Percentiles rank a stretch among this genome's conserved stretches.
Evolutionary conservation across 2,888 invertebrate genomes (phyloP).

Genomic region (Phlogophora meticulosa): DNA sequence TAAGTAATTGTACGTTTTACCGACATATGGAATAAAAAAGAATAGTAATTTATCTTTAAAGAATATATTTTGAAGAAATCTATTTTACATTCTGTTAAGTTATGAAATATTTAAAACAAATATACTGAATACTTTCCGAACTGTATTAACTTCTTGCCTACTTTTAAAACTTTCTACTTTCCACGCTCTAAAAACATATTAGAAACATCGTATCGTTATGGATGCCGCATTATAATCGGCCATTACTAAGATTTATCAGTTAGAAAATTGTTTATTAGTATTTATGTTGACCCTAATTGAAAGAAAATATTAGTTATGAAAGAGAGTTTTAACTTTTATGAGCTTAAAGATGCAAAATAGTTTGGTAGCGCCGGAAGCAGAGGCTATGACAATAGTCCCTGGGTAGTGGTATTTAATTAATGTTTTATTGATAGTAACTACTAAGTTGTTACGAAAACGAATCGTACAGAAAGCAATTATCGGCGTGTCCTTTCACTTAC

Average conservation of each 20-base stretch:
- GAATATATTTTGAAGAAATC: conserved; percentile 5
- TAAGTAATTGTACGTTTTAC: not conserved
- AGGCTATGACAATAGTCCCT: conserved; percentile 2
- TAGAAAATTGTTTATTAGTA: conserved; percentile 59
- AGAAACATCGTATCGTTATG: conserved; percentile 87
- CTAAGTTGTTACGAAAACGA: conserved; percentile 80
- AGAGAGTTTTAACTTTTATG: not conserved
- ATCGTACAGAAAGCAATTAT: conserved; percentile 87
- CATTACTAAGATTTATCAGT: conserved; percentile 74
- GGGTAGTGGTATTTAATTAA: conserved; percentile 62
- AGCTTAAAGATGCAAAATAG: conserved; percentile 8
- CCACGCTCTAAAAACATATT: conserved; percentile 90
- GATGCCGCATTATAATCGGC: conserved; percentile 81
- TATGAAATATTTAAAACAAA: conserved; percentile 71
- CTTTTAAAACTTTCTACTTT: conserved; percentile 90
- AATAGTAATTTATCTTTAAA: too few relatives aligned
- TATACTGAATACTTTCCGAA: conserved; percentile 79
- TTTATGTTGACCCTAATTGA: conserved; percentile 18
- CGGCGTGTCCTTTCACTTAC: conserved; percentile 89
- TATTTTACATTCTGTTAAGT: conserved; percentile 36
- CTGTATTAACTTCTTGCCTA: conserved; percentile 85
- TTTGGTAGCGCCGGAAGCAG: not conserved
- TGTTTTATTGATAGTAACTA: conserved; percentile 71
- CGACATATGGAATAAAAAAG: not conserved
- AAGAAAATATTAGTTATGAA: not conserved